A percentile compares a stretch with the other conserved stretches of the same genome.
Conservation (phyloP, 1,140 invertebrate species). For the Rhopalosiphum maidis region DNA sequence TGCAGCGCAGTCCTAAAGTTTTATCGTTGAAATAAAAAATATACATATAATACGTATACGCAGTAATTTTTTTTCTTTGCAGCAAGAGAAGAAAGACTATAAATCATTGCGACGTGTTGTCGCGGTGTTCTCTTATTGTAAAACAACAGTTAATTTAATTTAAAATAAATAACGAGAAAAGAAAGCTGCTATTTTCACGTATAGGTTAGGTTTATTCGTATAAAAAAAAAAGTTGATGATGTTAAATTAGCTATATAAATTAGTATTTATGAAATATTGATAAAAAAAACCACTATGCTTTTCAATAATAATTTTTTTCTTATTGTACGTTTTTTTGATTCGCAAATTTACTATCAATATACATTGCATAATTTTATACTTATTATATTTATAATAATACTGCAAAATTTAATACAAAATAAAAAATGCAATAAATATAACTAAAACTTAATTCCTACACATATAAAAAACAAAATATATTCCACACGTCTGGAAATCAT, state of each 20-base stretch:
- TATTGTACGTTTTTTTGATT: background rate
- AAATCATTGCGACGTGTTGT: background rate
- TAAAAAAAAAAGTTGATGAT: too few species aligned
- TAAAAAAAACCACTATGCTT: background rate
- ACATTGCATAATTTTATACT: background rate
- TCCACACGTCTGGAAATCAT: too few species aligned
- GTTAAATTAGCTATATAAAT: background rate
- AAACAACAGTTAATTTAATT: conserved; percentile 5
- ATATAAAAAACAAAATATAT: too few species aligned
- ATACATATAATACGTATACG: background rate
- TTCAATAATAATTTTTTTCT: background rate
- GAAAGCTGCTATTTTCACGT: background rate
- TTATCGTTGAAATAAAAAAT: background rate
- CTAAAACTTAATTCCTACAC: too few species aligned
- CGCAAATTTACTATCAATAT: background rate
- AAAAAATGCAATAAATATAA: background rate
- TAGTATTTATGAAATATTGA: background rate
- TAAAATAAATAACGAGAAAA: background rate
- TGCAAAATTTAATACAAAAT: background rate
- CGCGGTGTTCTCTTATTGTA: background rate
- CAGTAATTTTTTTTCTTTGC: background rate
- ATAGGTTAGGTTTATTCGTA: too few species aligned
- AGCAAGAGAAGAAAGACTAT: background rate
- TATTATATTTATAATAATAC: background rate
- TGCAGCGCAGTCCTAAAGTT: background rate